Conservation (phyloP, 2,888 invertebrate species). For the Cordilura impudica region DNA sequence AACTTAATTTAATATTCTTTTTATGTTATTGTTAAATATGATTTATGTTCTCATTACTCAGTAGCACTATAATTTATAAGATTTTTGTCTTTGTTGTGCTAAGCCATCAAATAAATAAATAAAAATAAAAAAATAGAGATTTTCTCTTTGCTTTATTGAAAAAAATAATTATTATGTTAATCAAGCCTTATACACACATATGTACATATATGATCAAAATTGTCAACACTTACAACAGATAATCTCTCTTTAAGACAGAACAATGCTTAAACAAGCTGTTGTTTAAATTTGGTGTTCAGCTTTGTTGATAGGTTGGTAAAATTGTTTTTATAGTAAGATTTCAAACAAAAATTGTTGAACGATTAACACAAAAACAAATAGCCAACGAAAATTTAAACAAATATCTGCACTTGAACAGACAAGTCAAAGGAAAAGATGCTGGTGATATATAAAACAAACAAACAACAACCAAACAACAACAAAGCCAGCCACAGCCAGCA, state of each 20-base stretch:
- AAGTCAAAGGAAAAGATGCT: neutral
- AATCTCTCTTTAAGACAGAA: constrained; percentile 51
- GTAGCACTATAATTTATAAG: too few species aligned
- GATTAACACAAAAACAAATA: neutral
- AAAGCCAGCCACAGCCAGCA: neutral
- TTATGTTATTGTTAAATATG: too few species aligned
- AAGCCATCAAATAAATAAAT: constrained; percentile 28
- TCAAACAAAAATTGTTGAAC: constrained; percentile 35
- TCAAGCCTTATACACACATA: neutral
- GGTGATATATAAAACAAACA: constrained; percentile 1
- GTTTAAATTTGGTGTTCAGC: constrained; percentile 30
- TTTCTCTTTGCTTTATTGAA: neutral
- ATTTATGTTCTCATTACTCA: too few species aligned
- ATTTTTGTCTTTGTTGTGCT: too few species aligned
- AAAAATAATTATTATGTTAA: too few species aligned
- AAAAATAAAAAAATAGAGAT: constrained; percentile 25
- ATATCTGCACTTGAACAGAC: constrained; percentile 15
- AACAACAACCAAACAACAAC: neutral
- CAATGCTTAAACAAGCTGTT: constrained; percentile 59
- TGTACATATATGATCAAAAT: constrained; percentile 56
- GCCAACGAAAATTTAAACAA: constrained; percentile 34
- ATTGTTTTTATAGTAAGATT: neutral
- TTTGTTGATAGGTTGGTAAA: neutral
- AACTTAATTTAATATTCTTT: too few species aligned
- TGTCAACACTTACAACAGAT: constrained; percentile 59